These are phyloP conservation scores for Piaya cayana DNA, from an alignment of 2,113 vertebrate genomes.

Conservation along the genomic window DNA sequence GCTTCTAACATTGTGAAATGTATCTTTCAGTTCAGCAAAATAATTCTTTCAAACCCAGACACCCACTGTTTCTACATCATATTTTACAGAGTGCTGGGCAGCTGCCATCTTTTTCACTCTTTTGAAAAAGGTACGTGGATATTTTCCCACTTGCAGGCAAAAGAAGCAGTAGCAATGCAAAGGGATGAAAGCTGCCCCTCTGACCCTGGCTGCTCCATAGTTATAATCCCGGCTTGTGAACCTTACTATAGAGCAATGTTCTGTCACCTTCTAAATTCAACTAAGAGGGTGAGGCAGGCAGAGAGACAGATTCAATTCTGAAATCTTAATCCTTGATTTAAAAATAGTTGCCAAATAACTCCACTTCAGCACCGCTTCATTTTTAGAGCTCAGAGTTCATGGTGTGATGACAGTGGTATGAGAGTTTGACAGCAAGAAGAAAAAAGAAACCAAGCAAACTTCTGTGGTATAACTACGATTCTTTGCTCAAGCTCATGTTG, in stretches of 20 bases:
- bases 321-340: background rate
- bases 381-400: background rate
- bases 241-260: background rate
- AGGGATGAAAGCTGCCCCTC: background rate
- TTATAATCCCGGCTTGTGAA: background rate
- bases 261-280: background rate
- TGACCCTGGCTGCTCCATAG: background rate
- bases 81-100: background rate
- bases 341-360: background rate
- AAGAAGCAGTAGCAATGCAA: background rate
- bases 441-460: background rate
- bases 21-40: background rate
- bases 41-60: background rate
- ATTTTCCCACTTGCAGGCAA: background rate
- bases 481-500: background rate
- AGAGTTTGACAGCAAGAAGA: background rate
- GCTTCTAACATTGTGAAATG: background rate
- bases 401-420: background rate
- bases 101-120: background rate
- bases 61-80: background rate
- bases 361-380: background rate
- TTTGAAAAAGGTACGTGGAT: background rate
- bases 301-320: background rate
- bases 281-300: background rate
- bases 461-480: background rate